Evolutionary conservation across 2,888 invertebrate genomes (phyloP), one percentile per base, ranked within the genome.

Genomic region (Chloroclystis v-ata): DNA sequence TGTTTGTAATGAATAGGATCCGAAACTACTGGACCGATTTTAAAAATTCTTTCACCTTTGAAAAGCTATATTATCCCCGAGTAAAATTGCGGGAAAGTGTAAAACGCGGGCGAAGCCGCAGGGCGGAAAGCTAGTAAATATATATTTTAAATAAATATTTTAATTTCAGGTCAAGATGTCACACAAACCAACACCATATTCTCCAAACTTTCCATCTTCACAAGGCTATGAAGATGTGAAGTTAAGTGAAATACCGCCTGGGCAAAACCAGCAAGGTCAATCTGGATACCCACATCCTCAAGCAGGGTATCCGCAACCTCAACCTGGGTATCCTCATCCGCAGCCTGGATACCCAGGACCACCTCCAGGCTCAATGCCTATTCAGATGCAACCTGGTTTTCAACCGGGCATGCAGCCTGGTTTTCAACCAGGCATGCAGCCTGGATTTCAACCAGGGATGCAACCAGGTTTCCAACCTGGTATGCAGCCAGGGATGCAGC

Each of bases 151-250:
- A 6, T 16, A 1, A 1, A 14, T 32, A 6, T 32, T 14, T 16
- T 16, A 16, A 14, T 33, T 33, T n/a, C 14, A 57, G 48, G 47
- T n/a, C n/a, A 76, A 54, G n/a, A 86, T 88, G 87, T 86, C 87
- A 1, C 84, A 87, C 60, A 82, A 84, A 63, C 74, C 63, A 39
- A 75, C 72, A 9, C 81, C 84, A 11, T 86, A 82, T 48, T 75
- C 86, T 2, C 88, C 88, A 12, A 88, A 88, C 59, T 89, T 83
- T 54, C 87, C 89, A 5, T 52, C 59, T 37, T 75, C 72, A 56
- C 83, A 83, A 58, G 87, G 86, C 6, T 88, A 87, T 68, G 85
- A 87, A 49, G 63, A 60, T 37, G 57, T 51, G 1, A 80, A 80
- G 54, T 26, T 52, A 6, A 10, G 14, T 33, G 32, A 33, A 16